Base-by-base conservation (phyloP, 2,888 invertebrate species). In the Hyposoter didymator region DNA sequence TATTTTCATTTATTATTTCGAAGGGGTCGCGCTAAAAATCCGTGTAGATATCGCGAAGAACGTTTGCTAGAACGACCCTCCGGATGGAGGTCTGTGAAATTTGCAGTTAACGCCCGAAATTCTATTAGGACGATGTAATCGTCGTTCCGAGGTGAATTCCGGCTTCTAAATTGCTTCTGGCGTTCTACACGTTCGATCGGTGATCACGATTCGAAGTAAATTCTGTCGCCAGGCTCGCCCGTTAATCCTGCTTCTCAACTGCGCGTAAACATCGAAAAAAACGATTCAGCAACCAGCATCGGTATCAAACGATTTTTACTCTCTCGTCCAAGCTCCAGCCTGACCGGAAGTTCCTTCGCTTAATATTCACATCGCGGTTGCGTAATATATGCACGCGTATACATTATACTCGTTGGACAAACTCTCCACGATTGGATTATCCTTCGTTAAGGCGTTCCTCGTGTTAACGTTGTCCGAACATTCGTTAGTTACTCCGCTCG, bases 121-220 rank as follows among this genome's bases (percentile, higher is more conserved):
- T 80, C 73, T 80, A 81, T 86, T 81, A 86, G 74, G 83, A 78
- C 74, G 78, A 74, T 74, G 85, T 75, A 84, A 86, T 84, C 76
- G 73, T 67, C 83, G 83, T 69, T 66, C 45, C 67, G 76, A 75
- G 70, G 43, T 69, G 78, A 74, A 83, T 81, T 86, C 83, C 69
- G 67, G 83, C 73, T 78, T 86, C 64, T 70, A 81, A 86, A 83
- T 86, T 81, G 85, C 85, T 86, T 83, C 78, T 81, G 83, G 78
- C 67, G 80, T 64, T 64, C 45, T 45, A 59, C 43, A 55, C 45
- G 74, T 14, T 52, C 14, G 47, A 45, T 45, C 39, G 69, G 1
- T 22, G 12, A 43, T 59, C 2, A 19, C 22, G 5, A 35, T 32
- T 49, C n/a, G 45, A 5, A 14, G 66, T 2, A 5, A 19, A 64